phyloP scores from a whole-genome alignment of 2,888 invertebrate genomes.

The Dascillus cervinus region DNA sequence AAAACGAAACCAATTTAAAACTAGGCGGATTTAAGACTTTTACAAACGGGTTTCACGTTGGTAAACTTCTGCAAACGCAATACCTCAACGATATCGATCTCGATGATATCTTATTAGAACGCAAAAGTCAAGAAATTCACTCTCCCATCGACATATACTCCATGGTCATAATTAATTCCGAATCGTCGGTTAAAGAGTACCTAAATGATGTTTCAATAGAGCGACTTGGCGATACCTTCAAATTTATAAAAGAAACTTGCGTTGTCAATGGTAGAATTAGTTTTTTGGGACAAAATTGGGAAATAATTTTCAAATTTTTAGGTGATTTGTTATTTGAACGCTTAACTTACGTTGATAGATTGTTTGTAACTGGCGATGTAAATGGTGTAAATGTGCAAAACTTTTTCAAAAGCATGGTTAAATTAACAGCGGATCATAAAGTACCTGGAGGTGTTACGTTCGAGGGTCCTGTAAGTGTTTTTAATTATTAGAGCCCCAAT shows the following conservation, averaged over 20 bases:
- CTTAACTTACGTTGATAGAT: conserved; percentile 27
- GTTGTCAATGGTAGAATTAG: conserved; percentile 26
- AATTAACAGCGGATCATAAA: conserved; percentile 21
- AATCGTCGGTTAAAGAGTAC: conserved; percentile 33
- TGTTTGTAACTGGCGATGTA: conserved; percentile 26
- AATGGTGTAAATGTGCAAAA: conserved; percentile 26
- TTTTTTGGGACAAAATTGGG: not conserved
- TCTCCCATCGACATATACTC: conserved; percentile 32
- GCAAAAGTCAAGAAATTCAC: conserved; percentile 31
- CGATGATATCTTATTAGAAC: conserved; percentile 38
- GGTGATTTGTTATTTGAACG: conserved; percentile 32
- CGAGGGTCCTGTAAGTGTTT: conserved; percentile 23
- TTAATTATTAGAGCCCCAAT: too few species aligned
- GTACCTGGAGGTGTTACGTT: conserved; percentile 26
- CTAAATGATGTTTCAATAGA: conserved; percentile 29
- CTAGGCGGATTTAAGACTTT: conserved; percentile 35
- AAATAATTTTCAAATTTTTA: conserved; percentile 10
- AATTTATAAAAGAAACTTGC: conserved; percentile 20
- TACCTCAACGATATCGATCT: conserved; percentile 37
- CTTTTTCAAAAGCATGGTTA: conserved; percentile 28
- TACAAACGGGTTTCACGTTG: conserved; percentile 38
- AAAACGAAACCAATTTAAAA: conserved; percentile 30
- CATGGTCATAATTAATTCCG: conserved; percentile 29
- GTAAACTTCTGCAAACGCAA: conserved; percentile 25
- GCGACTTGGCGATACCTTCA: conserved; percentile 23